Conservation (phyloP, 2,113 vertebrate genomes). For the Noturus placidus region DNA sequence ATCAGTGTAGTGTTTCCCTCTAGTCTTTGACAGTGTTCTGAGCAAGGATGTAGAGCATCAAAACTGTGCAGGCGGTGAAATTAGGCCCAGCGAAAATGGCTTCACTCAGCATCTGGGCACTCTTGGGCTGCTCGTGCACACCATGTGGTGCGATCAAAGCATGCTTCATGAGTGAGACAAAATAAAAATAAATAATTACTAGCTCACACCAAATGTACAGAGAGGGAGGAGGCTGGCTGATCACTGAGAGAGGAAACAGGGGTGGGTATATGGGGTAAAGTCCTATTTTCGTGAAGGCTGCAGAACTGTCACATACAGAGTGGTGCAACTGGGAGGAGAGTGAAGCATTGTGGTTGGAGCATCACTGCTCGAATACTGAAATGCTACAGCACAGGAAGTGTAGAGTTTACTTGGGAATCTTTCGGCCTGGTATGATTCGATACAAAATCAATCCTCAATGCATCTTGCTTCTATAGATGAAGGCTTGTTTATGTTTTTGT, state of each 20-base stretch:
- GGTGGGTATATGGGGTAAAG: background rate
- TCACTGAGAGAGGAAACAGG: constrained; percentile 23
- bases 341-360: constrained; percentile 20
- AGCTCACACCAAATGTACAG: constrained; percentile 45
- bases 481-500: background rate
- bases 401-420: background rate
- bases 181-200: constrained; percentile 64
- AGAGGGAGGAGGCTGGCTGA: constrained; percentile 25
- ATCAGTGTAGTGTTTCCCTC: constrained; percentile 22
- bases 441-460: background rate
- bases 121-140: constrained; percentile 48
- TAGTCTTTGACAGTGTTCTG: constrained; percentile 25
- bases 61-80: constrained; percentile 55
- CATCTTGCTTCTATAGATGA: background rate
- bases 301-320: constrained; percentile 22
- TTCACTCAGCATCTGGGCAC: constrained; percentile 60
- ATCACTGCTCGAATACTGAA: background rate
- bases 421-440: background rate
- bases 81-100: constrained; percentile 55
- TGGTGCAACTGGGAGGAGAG: constrained; percentile 7
- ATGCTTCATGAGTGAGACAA: constrained; percentile 30
- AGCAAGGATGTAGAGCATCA: constrained; percentile 33
- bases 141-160: constrained; percentile 56
- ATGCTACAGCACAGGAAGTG: background rate
- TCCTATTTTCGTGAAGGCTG: constrained; percentile 8